Base-by-base conservation (phyloP, 2,113 vertebrate species). In the Pseudorhombus dupliciocellatus region DNA sequence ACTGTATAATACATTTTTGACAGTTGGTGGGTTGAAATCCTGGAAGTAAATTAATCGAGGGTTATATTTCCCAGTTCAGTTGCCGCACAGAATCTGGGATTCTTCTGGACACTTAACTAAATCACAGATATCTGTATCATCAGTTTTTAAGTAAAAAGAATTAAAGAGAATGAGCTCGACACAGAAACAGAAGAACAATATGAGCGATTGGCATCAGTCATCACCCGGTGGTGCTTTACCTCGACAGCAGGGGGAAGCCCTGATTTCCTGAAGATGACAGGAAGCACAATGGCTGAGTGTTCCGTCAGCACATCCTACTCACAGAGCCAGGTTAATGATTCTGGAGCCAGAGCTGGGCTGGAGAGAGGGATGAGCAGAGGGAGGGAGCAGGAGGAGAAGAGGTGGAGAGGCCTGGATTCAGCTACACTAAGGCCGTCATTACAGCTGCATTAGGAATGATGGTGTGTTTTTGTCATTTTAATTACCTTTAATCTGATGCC, bases 201-300 rank as follows among this genome's bases (percentile, higher is more conserved):
- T 66, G 66, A 80, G 44, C 73, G 71, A 74, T 40, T 76, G 77
- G 74, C 68, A 74, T 79, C 66, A 56, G 84, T 87, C 78, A 72
- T 91, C 87, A 90, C 70, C 80, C 61, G 5, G 72, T n/a, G 70
- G 80, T 71, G 83, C 78, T 88, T 84, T 87, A 87, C 85, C 85
- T 89, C 78, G 87, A 92, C 91, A 89, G 89, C 84, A 89, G 83
- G 84, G 90, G 90, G 87, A 91, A 91, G 79, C 87, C 83, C 85
- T 31, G 87, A 83, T 89, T 92, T 92, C 91, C 91, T 92, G 91
- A 87, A 90, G 89, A 90, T 90, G 91, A 92, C 91, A 91, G 84
- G 87, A 89, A 84, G 51, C 85, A 92, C 91, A 92, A 92, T 85
- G 64, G 88, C 87, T 79, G 84, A 87, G 87, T 92, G 89, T 90